Evolutionary conservation across 2,797 vertebrate species (phyloP).

Genomic region (Semaprochilodus insignis): DNA sequence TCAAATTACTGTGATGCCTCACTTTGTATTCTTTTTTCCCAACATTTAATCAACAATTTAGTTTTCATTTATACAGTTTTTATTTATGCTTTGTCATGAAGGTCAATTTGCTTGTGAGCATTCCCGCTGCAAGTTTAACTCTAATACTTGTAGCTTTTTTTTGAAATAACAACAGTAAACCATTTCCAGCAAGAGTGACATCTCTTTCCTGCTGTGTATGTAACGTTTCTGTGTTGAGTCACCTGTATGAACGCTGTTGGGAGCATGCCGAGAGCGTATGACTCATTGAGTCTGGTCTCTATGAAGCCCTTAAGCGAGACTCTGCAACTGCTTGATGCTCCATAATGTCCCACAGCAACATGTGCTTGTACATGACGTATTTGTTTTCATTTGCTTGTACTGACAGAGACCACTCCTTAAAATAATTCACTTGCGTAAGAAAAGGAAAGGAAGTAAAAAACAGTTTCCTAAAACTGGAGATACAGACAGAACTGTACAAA

Average conservation of each 20-base stretch:
- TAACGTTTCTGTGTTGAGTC: constrained; percentile 15
- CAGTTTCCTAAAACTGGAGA: too few relatives aligned
- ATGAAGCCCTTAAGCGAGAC: too few relatives aligned
- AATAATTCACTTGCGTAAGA: too few relatives aligned
- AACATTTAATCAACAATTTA: background rate
- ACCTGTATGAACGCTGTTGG: background rate
- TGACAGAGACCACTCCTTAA: too few relatives aligned
- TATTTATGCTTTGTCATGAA: background rate
- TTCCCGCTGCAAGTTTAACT: too few relatives aligned
- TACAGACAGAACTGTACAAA: too few relatives aligned
- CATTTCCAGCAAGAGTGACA: background rate
- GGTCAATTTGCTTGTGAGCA: background rate
- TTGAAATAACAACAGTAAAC: background rate
- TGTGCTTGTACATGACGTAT: background rate
- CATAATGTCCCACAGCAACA: too few relatives aligned
- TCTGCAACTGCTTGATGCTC: too few relatives aligned
- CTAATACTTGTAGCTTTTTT: background rate
- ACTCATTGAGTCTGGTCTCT: constrained; percentile 7
- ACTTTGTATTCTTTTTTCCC: background rate
- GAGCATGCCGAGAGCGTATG: constrained; percentile 24
- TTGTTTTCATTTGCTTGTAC: background rate
- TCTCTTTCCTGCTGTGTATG: constrained; percentile 26
- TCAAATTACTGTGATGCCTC: too few relatives aligned
- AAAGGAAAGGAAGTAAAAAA: too few relatives aligned
- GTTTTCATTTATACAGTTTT: background rate